phyloP scores from a whole-genome alignment of 92 coral and sea anemone species.

The Porites rus region DNA sequence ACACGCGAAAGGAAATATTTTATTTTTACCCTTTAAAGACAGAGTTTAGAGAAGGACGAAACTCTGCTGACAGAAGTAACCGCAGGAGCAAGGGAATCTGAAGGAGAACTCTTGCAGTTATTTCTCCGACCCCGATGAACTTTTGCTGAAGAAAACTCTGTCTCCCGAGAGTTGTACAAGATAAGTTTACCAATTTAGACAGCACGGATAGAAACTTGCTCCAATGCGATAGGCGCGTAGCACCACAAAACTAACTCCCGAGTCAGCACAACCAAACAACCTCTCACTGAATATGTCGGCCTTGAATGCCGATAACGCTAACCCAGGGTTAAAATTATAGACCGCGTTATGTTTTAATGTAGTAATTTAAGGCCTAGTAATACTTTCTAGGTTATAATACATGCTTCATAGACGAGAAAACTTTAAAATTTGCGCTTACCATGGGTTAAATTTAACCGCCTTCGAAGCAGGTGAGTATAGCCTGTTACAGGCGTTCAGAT shows the following conservation, averaged over 20 bases:
- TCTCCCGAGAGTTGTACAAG: not conserved
- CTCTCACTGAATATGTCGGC: no score
- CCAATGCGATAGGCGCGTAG: not conserved
- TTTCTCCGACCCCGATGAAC: not conserved
- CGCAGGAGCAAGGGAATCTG: not conserved
- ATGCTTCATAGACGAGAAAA: no score
- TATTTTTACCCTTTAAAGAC: not conserved
- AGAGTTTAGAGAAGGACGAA: not conserved
- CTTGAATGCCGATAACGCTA: no score
- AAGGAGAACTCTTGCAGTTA: not conserved
- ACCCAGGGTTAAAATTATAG: no score
- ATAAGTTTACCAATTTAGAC: not conserved
- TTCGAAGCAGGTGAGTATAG: no score
- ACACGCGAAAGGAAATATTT: not conserved
- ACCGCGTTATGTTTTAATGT: no score
- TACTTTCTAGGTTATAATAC: no score
- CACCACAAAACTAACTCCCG: not conserved
- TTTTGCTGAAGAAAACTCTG: not conserved
- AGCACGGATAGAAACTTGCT: not conserved
- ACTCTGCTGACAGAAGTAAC: not conserved
- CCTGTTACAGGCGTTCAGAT: no score
- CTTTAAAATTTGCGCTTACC: no score
- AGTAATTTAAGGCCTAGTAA: no score
- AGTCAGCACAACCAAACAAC: no score
- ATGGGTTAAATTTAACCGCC: no score